Percentiles rank a stretch among this genome's conserved stretches.
Conservation (phyloP, 2,797 vertebrate species). For the Pagetopsis macropterus region DNA sequence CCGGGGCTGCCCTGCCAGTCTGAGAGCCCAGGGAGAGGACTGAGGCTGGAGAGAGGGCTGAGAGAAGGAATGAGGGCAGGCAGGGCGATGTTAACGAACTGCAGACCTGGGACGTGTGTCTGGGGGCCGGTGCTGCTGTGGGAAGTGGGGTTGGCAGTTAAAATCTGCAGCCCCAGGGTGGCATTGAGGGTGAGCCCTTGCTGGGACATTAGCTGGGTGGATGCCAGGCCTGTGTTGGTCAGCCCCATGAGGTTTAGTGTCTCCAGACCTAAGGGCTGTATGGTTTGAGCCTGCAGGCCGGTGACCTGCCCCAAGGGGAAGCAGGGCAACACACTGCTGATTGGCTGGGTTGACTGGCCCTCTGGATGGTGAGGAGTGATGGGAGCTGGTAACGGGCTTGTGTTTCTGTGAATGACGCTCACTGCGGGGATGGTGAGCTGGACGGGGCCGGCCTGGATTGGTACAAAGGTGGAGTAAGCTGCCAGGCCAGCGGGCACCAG, state of each 20-base stretch:
- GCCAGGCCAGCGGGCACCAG: constrained; percentile 91
- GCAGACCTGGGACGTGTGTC: constrained; percentile 88
- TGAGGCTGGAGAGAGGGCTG: constrained; percentile 80
- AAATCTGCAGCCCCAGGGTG: constrained; percentile 91
- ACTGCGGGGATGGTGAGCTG: constrained; percentile 95
- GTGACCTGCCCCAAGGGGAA: constrained; percentile 92
- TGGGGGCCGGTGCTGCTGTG: constrained; percentile 84
- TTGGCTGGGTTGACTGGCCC: constrained; percentile 57
- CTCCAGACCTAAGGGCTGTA: constrained; percentile 90
- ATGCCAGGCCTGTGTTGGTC: constrained; percentile 80
- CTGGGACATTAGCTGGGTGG: constrained; percentile 84
- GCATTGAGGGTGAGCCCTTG: constrained; percentile 92
- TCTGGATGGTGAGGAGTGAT: constrained; percentile 77
- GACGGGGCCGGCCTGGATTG: constrained; percentile 90
- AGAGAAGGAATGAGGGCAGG: constrained; percentile 91
- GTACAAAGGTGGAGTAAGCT: constrained; percentile 94
- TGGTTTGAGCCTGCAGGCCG: constrained; percentile 83
- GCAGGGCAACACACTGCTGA: constrained; percentile 88
- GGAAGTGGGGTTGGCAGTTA: constrained; percentile 84
- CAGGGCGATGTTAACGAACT: constrained; percentile 94
- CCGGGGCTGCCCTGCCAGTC: constrained; percentile 74
- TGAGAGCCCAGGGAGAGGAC: constrained; percentile 66
- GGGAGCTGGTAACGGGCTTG: constrained; percentile 76
- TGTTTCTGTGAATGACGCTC: constrained; percentile 91
- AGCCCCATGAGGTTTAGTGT: constrained; percentile 91